phyloP scores from a whole-genome alignment of 35 echinoderm and acorn worm genomes.

The Eucidaris tribuloides region DNA sequence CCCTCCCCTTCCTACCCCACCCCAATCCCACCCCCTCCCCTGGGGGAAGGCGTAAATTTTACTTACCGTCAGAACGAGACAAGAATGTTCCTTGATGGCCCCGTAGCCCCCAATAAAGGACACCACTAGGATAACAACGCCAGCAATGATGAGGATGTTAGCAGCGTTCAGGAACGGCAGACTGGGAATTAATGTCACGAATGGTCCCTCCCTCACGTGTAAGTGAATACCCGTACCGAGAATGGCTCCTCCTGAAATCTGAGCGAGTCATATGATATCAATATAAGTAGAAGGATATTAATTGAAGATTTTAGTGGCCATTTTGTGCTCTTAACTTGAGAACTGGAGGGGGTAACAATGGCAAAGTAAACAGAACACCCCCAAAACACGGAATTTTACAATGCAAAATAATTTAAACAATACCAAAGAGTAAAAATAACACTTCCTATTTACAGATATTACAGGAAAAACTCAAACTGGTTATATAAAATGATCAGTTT shows the following conservation, averaged over 20 bases:
- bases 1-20: no score
- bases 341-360: neutral
- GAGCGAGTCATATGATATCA: neutral
- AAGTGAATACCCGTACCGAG: slow-evolving; percentile 57
- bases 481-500: no score
- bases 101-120: slow-evolving; percentile 71
- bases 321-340: neutral
- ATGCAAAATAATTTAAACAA: no score
- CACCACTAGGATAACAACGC: slow-evolving; percentile 64
- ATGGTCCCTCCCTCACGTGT: slow-evolving; percentile 47
- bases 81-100: slow-evolving; percentile 62
- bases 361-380: neutral
- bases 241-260: slow-evolving; percentile 62
- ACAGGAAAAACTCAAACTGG: no score
- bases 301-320: neutral
- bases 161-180: slow-evolving; percentile 74
- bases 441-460: no score
- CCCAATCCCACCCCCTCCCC: no score
- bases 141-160: slow-evolving; percentile 48
- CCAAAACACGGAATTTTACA: no score
- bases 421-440: no score
- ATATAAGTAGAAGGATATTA: neutral
- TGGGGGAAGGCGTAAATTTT: no score
- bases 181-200: slow-evolving; percentile 74
- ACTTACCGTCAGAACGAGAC: slow-evolving; percentile 64